phyloP scores from a whole-genome alignment of 2,797 vertebrate species.

The Cuculus canorus region DNA sequence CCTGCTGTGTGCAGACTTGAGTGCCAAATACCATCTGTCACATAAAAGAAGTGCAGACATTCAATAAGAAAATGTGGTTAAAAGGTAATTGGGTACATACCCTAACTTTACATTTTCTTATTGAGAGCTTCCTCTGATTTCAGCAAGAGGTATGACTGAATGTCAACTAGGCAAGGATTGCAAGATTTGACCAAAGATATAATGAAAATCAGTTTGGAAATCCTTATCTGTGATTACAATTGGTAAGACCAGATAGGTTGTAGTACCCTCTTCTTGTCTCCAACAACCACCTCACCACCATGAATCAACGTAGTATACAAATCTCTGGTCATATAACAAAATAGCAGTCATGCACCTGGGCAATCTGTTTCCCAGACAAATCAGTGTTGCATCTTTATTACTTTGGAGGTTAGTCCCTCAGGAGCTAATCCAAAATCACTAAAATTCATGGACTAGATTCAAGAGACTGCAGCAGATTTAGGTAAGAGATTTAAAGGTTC shows the following conservation, averaged over 20 bases:
- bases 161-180: neutral
- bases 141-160: neutral
- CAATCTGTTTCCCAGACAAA: neutral
- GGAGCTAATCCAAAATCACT: neutral
- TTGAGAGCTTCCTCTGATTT: neutral
- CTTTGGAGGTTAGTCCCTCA: neutral
- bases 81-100: neutral
- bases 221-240: neutral
- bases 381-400: neutral
- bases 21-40: neutral
- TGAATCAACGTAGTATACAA: no score
- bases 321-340: neutral
- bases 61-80: neutral
- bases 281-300: accelerated
- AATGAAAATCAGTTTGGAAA: neutral
- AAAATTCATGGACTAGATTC: neutral
- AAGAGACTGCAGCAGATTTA: neutral
- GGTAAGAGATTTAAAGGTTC: neutral
- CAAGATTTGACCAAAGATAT: neutral
- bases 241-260: neutral
- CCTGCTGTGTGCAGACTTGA: neutral
- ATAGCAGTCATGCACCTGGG: neutral
- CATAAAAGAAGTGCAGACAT: accelerated
- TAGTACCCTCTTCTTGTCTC: neutral
- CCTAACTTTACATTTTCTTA: neutral